phyloP scores from a whole-genome alignment of 1,140 invertebrate genomes.

The Marisa cornuarietis region DNA sequence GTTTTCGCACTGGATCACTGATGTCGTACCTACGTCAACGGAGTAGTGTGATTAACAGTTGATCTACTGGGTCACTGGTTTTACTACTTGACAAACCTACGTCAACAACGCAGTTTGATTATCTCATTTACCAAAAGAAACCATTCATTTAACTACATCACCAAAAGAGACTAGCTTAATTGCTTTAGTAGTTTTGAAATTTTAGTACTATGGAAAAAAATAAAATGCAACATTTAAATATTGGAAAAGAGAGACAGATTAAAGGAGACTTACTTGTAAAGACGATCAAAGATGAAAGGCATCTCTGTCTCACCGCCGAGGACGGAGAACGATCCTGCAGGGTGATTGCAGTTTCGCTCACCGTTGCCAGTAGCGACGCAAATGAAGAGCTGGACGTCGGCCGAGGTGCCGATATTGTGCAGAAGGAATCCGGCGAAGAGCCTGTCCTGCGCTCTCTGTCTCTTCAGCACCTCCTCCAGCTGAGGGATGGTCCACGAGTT shows the following conservation, averaged over 20 bases:
- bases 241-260: too few species aligned
- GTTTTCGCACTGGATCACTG: conserved; percentile 16
- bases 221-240: neutral
- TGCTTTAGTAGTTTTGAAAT: neutral
- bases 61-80: neutral
- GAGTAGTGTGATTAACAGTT: too few species aligned
- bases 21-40: conserved; percentile 24
- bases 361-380: conserved; percentile 24
- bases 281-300: conserved; percentile 38
- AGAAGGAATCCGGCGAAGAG: conserved; percentile 37
- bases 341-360: conserved; percentile 26
- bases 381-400: conserved; percentile 31
- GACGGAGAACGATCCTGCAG: conserved; percentile 34
- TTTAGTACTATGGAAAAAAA: neutral
- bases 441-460: conserved; percentile 19
- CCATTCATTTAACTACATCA: neutral
- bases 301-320: conserved; percentile 38
- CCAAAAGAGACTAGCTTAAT: neutral
- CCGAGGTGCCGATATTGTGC: conserved; percentile 30
- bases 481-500: conserved; percentile 32
- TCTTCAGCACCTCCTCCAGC: conserved; percentile 26
- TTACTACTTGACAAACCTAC: neutral
- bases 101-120: neutral
- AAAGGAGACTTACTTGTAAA: conserved; percentile 26
- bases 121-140: neutral